Conservation (phyloP, 2,888 invertebrate species). For the Ophraella communa region DNA sequence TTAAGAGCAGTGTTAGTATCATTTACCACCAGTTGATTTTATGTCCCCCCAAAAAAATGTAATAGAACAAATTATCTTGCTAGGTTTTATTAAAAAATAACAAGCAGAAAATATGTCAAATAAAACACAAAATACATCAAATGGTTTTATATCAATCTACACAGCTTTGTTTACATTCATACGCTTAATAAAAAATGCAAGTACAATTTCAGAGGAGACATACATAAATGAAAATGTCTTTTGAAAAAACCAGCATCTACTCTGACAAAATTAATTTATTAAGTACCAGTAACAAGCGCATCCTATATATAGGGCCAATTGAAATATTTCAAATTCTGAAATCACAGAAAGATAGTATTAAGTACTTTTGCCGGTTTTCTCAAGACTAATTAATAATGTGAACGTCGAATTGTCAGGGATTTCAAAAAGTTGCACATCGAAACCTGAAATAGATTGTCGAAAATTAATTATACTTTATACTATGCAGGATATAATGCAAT, state of each 20-base stretch:
- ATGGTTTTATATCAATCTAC: slow-evolving; percentile 56
- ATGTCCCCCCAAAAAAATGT: too few relatives aligned
- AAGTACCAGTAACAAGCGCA: slow-evolving; percentile 6
- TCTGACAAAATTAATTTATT: slow-evolving; percentile 6
- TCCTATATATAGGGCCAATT: too few relatives aligned
- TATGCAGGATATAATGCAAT: not conserved
- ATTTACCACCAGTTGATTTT: too few relatives aligned
- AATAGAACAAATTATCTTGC: too few relatives aligned
- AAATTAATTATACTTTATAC: not conserved
- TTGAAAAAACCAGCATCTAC: slow-evolving; percentile 37
- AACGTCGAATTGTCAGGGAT: not conserved
- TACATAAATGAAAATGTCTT: slow-evolving; percentile 23
- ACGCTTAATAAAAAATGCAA: slow-evolving; percentile 53
- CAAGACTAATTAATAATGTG: not conserved
- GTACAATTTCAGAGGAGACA: slow-evolving; percentile 30
- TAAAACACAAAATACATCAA: slow-evolving; percentile 49
- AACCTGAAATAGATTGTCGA: not conserved
- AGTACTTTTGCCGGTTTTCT: not conserved
- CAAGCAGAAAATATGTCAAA: not conserved
- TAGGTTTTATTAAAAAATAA: too few relatives aligned
- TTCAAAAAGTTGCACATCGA: not conserved
- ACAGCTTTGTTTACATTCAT: slow-evolving; percentile 55
- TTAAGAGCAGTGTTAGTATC: too few relatives aligned
- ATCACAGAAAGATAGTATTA: slow-evolving; percentile 15
- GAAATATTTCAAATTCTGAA: slow-evolving; percentile 27